Conservation (phyloP, 1,140 invertebrate genomes). For the Hylaeus volcanicus region DNA sequence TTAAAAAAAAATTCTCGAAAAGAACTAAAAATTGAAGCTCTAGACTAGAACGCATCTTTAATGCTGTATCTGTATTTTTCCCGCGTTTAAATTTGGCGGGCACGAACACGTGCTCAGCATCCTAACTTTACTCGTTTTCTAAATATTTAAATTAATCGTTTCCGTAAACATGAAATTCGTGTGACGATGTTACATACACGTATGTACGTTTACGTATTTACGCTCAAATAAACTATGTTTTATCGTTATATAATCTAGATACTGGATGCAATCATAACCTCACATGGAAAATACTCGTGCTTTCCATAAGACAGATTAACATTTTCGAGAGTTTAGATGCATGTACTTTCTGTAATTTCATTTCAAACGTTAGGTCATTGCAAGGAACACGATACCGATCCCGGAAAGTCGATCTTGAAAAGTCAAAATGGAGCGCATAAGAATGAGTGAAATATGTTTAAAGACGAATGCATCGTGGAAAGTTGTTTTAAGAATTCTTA, state of each 20-base stretch:
- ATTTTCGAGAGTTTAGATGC: background rate
- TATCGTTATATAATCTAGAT: background rate
- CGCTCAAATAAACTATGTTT: background rate
- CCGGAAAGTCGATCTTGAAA: background rate
- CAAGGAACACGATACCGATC: background rate
- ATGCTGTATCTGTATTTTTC: background rate
- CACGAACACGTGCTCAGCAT: background rate
- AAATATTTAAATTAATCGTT: background rate
- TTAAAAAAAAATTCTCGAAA: no score
- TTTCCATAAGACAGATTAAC: background rate
- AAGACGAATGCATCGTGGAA: background rate
- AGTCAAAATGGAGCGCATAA: background rate
- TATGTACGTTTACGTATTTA: background rate
- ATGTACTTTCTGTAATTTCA: background rate
- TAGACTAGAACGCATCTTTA: no score
- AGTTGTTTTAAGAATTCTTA: background rate
- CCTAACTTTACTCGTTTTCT: background rate
- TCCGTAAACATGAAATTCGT: background rate
- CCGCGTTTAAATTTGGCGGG: constrained; percentile 44
- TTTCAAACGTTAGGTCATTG: background rate
- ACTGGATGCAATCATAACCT: constrained; percentile 41
- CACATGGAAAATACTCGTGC: background rate
- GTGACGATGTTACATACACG: background rate
- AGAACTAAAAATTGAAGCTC: no score
- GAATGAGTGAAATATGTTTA: background rate